Conservation (phyloP, 2,113 vertebrate genomes). For the Solea solea region DNA sequence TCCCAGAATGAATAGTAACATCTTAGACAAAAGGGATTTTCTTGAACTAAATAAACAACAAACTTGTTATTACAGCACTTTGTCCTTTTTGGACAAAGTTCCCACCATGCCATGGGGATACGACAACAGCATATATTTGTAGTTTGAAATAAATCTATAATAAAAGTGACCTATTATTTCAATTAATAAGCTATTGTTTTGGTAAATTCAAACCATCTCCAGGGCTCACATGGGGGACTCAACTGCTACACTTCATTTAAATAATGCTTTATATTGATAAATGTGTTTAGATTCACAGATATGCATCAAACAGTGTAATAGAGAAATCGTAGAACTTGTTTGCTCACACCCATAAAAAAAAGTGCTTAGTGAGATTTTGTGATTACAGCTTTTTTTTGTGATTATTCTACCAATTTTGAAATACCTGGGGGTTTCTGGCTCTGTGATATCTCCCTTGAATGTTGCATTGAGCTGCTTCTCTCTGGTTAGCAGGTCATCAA, state of each 20-base stretch:
- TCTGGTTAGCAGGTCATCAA: conserved; percentile 92
- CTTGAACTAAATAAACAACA: too few relatives aligned
- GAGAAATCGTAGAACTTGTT: not conserved
- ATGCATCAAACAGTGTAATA: not conserved
- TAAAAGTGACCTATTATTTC: too few relatives aligned
- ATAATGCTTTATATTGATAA: too few relatives aligned
- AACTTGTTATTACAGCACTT: too few relatives aligned
- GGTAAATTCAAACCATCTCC: too few relatives aligned
- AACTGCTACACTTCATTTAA: too few relatives aligned
- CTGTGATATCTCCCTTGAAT: conserved; percentile 86
- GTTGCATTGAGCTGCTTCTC: conserved; percentile 90
- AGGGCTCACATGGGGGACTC: too few relatives aligned
- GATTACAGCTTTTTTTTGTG: not conserved
- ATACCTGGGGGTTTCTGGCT: conserved; percentile 82
- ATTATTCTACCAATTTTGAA: not conserved
- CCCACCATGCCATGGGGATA: not conserved
- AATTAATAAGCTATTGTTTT: too few relatives aligned
- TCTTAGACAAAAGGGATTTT: too few relatives aligned
- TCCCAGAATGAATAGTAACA: conserved; percentile 12
- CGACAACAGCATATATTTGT: too few relatives aligned
- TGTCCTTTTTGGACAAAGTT: conserved; percentile 12
- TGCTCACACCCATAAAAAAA: not conserved
- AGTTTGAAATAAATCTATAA: too few relatives aligned
- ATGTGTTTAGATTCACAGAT: not conserved
- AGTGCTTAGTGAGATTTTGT: not conserved